Evolutionary conservation across 2,888 invertebrate genomes (phyloP).

Genomic region (Lomographa bimaculata): DNA sequence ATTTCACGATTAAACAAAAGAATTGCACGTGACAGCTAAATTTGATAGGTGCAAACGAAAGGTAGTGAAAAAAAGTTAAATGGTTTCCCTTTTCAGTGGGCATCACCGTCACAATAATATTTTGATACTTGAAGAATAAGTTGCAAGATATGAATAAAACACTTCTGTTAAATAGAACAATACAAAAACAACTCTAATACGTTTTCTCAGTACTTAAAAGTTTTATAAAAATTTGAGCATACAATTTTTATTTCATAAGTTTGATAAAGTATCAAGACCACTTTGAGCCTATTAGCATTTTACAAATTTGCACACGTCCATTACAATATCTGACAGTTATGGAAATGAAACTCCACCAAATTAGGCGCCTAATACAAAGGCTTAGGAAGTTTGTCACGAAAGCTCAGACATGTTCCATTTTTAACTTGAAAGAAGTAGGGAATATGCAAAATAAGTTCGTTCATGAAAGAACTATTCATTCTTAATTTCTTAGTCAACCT

Average conservation of each 20-base stretch:
- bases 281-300: conserved; percentile 16
- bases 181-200: too few species aligned
- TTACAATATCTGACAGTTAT: conserved; percentile 20
- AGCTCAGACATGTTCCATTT: conserved; percentile 3
- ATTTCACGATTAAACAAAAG: conserved; percentile 38
- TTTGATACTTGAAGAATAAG: too few species aligned
- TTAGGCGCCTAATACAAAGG: conserved; percentile 20
- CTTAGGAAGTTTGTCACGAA: conserved; percentile 19
- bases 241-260: too few species aligned
- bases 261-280: conserved; percentile 22
- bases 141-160: too few species aligned
- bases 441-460: too few species aligned
- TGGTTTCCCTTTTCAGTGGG: not conserved
- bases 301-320: conserved; percentile 18
- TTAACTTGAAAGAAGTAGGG: not conserved
- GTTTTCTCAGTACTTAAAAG: too few species aligned
- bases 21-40: conserved; percentile 13
- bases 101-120: too few species aligned
- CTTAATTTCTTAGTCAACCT: too few species aligned
- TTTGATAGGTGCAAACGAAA: conserved; percentile 1
- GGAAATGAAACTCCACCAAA: conserved; percentile 22
- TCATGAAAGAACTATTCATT: too few species aligned
- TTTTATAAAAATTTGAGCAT: too few species aligned
- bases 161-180: too few species aligned
- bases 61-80: not conserved